Percentiles rank a stretch among this genome's conserved stretches.
phyloP scores from a whole-genome alignment of 1,140 invertebrate genomes.

The Chironomus striatipennis region DNA sequence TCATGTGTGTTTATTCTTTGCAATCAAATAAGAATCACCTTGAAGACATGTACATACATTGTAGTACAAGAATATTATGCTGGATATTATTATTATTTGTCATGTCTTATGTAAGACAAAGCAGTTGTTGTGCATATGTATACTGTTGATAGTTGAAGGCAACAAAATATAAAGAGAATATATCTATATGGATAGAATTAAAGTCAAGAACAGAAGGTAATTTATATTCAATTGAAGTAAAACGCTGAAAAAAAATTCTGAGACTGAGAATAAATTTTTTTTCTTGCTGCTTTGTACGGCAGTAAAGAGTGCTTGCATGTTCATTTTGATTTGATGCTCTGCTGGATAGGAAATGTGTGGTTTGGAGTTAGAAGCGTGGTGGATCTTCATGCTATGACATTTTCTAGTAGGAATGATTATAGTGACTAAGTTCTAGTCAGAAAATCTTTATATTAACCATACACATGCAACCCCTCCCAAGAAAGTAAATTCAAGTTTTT shows the following conservation, averaged over 20 bases:
- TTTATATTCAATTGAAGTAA: conserved; percentile 14
- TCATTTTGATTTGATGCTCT: no score
- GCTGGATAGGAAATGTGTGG: background rate
- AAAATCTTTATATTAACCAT: no score
- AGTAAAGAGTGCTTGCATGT: no score
- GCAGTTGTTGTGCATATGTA: background rate
- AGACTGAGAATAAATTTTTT: background rate
- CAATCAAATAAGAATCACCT: conserved; percentile 13
- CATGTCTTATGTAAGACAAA: conserved; percentile 1
- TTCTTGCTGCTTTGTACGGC: no score
- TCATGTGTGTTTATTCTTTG: background rate
- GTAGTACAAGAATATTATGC: background rate
- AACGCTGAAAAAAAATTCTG: background rate
- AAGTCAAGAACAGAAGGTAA: conserved; percentile 7
- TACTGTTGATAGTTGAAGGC: conserved; percentile 2
- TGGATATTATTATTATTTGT: conserved; percentile 8
- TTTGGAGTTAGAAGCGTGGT: background rate
- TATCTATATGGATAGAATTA: conserved; percentile 14
- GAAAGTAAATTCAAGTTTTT: no score
- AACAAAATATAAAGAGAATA: background rate
- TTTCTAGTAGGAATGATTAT: no score
- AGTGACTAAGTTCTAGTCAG: no score
- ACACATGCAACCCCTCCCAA: no score
- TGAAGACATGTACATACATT: background rate
- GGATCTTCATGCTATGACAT: background rate